Evolutionary conservation across 2,113 vertebrate species (phyloP).

Genomic region (Eretmochelys imbricata): DNA sequence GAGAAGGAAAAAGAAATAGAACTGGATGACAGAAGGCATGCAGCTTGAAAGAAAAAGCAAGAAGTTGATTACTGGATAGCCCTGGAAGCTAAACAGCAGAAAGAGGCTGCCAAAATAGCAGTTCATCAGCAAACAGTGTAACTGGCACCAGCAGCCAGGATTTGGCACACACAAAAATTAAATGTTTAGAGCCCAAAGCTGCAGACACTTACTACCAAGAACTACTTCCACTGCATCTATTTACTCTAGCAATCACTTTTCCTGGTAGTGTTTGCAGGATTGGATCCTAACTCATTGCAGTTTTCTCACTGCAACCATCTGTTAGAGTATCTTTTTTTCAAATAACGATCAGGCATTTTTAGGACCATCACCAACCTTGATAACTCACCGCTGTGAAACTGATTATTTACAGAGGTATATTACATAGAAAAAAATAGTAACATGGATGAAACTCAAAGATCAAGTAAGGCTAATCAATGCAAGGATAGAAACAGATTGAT

Average conservation of each 20-base stretch:
- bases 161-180: background rate
- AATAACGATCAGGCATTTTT: background rate
- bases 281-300: background rate
- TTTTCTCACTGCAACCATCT: background rate
- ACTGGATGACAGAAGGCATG: background rate
- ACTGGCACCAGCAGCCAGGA: background rate
- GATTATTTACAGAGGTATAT: background rate
- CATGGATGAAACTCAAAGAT: background rate
- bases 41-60: background rate
- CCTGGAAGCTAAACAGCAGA: background rate
- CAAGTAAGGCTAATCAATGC: background rate
- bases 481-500: background rate
- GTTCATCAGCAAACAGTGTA: background rate
- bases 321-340: background rate
- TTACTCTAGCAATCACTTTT: background rate
- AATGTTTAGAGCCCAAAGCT: background rate
- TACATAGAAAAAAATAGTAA: background rate
- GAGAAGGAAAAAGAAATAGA: background rate
- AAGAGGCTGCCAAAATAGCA: background rate
- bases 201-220: background rate
- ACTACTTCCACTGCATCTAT: background rate
- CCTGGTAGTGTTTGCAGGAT: background rate
- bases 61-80: background rate
- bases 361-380: background rate
- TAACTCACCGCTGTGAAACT: background rate